Percentiles rank a stretch among this genome's conserved stretches.
phyloP scores from a whole-genome alignment of 2,888 invertebrate species.

The Pammene fasciana region DNA sequence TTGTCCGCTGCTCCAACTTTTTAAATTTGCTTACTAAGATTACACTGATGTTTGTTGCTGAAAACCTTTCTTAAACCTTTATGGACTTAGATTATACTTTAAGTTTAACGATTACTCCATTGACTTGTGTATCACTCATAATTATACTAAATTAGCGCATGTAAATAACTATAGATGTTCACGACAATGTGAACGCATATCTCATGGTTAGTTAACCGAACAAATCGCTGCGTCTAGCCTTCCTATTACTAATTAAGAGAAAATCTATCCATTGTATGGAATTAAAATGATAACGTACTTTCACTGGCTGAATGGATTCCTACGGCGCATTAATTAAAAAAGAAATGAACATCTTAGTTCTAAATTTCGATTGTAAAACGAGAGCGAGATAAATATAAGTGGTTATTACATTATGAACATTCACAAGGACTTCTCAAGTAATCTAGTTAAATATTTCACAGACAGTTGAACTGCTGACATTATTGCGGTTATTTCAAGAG shows the following conservation, averaged over 20 bases:
- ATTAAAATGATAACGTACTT: conserved; percentile 39
- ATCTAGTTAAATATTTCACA: conserved; percentile 24
- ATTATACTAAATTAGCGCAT: background rate
- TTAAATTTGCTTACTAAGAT: too few species aligned
- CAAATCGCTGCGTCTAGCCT: conserved; percentile 49
- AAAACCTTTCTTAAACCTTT: too few species aligned
- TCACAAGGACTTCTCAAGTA: conserved; percentile 19
- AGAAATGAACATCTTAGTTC: conserved; percentile 18
- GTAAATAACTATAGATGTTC: conserved; percentile 36
- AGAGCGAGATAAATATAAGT: background rate
- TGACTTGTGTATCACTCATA: too few species aligned
- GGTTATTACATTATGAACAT: background rate
- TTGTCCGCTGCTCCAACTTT: too few species aligned
- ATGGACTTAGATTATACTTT: too few species aligned
- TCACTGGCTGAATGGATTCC: conserved; percentile 40
- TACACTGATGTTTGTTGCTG: too few species aligned
- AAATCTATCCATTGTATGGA: conserved; percentile 38
- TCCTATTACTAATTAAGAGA: conserved; percentile 46
- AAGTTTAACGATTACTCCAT: too few species aligned
- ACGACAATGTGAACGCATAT: conserved; percentile 47
- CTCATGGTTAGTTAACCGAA: conserved; percentile 54
- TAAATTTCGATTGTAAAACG: conserved; percentile 16
- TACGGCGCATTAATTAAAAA: conserved; percentile 23
- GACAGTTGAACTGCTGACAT: conserved; percentile 53
- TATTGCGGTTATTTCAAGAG: conserved; percentile 67